Base-by-base conservation (phyloP, 2,888 invertebrate species). In the Dryadula phaetusa region DNA sequence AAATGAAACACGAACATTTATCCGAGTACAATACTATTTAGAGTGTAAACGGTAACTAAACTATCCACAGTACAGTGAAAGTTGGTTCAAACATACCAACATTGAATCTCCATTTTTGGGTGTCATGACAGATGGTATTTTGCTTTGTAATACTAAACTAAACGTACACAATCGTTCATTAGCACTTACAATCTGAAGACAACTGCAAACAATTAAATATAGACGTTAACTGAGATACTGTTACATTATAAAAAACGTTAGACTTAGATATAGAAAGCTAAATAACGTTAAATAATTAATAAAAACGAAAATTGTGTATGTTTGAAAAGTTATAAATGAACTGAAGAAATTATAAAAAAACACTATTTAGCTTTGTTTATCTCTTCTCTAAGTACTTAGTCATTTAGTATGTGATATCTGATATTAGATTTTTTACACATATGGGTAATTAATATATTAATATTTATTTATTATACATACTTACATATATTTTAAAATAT, bases 31-130 rank as follows among this genome's bases (percentile, higher is more conserved):
- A 20, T 54, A 54, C 32, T 32, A 22, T 56, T 56, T 56, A 47
- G 47, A 42, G 25, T 37, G 64, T 42, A 46, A 56, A 56, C 53
- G 56, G 56, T 56, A 37, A 65, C 58, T 58, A 40, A 40, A 54
- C 53, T 42, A 32, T 52, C 44, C 28, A 40, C 44, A n/a, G 46
- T 44, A 16, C 25, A 64, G 70, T 67, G 70, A 70, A 70, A 64
- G 64, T 67, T 64, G 49, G 42, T 18, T 37, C 34, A 58, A 53
- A 62, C 62, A 68, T 70, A 66, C 63, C 66, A 72, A 74, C 77
- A 76, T 75, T 76, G 75, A 73, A 72, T 70, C 72, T 67, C 67
- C 64, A 67, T 73, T 70, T 70, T 69, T 54, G 66, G 76, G 74
- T 75, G 75, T 44, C 52, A 67, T 62, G 61, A 64, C 62, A 66